A percentile compares a stretch with the other conserved stretches of the same genome.
These are phyloP conservation scores for Siniperca chuatsi DNA, from an alignment of 2,113 vertebrate genomes.

Conservation along the genomic window DNA sequence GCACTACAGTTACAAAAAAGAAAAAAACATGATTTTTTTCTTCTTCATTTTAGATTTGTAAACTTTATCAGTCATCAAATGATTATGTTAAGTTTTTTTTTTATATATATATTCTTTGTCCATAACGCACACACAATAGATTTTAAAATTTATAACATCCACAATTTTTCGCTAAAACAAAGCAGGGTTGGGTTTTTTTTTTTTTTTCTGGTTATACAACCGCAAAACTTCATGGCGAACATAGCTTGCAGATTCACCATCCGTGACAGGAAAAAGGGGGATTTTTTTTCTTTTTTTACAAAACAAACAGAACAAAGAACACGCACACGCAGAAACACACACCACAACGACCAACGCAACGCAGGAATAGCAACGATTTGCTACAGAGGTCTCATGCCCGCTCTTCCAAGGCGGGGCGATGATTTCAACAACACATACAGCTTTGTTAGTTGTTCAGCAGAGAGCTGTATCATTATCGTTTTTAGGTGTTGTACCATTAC, in stretches of 20 bases:
- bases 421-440: slow-evolving; percentile 92
- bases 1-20: slow-evolving; percentile 90
- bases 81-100: slow-evolving; percentile 75
- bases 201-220: slow-evolving; percentile 51
- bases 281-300: slow-evolving; percentile 42
- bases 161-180: slow-evolving; percentile 82
- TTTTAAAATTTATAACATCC: slow-evolving; percentile 80
- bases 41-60: slow-evolving; percentile 85
- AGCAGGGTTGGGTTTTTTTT: slow-evolving; percentile 35
- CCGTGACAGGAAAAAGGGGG: slow-evolving; percentile 56
- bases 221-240: slow-evolving; percentile 82
- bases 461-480: slow-evolving; percentile 45
- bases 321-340: slow-evolving; percentile 83
- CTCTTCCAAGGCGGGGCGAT: slow-evolving; percentile 84
- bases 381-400: slow-evolving; percentile 76
- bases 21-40: slow-evolving; percentile 74
- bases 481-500: slow-evolving; percentile 51
- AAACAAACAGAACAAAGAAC: slow-evolving; percentile 70
- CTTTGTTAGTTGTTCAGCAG: slow-evolving; percentile 79
- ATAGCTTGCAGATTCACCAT: slow-evolving; percentile 85
- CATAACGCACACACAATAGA: slow-evolving; percentile 74
- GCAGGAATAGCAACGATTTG: slow-evolving; percentile 80
- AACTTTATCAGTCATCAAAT: slow-evolving; percentile 85
- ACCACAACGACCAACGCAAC: slow-evolving; percentile 86
- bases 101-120: slow-evolving; percentile 74